Percentiles rank a stretch among this genome's conserved stretches.
phyloP scores from a whole-genome alignment of 1,140 invertebrate species.

The Orchestia grillus region DNA sequence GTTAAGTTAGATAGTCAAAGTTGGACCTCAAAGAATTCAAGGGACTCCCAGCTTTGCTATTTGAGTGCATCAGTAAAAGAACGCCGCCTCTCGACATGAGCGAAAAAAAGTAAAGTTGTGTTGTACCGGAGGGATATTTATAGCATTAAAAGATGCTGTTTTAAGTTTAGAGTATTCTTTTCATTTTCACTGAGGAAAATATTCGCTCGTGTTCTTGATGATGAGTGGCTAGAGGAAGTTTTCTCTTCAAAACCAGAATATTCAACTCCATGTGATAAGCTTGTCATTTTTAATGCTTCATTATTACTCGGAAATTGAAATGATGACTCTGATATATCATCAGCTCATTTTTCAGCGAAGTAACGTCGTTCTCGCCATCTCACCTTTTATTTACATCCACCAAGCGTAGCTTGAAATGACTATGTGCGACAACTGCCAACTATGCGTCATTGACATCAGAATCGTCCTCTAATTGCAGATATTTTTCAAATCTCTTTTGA shows the following conservation, averaged over 20 bases:
- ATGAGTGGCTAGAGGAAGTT: neutral
- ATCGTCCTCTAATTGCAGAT: constrained; percentile 15
- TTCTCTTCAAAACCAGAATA: constrained; percentile 13
- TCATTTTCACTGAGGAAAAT: neutral
- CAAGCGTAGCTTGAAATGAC: too few relatives aligned
- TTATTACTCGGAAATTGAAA: neutral
- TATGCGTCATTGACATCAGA: too few relatives aligned
- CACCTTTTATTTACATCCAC: neutral
- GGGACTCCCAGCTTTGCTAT: too few relatives aligned
- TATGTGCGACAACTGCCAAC: too few relatives aligned
- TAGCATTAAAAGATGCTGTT: constrained; percentile 17
- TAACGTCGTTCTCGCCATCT: neutral
- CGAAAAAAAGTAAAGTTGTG: constrained; percentile 3
- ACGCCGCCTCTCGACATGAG: constrained; percentile 14
- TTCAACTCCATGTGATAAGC: neutral
- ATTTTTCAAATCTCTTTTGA: constrained; percentile 41
- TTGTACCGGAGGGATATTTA: neutral
- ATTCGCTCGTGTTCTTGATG: neutral
- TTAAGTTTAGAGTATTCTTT: neutral
- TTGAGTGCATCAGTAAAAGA: too few relatives aligned
- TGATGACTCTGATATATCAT: neutral
- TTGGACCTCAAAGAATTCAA: too few relatives aligned
- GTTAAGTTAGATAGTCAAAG: too few relatives aligned
- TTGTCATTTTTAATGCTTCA: neutral
- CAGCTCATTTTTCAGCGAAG: neutral